Conservation (phyloP, 2,888 invertebrate species). For the Apodemia zela region DNA sequence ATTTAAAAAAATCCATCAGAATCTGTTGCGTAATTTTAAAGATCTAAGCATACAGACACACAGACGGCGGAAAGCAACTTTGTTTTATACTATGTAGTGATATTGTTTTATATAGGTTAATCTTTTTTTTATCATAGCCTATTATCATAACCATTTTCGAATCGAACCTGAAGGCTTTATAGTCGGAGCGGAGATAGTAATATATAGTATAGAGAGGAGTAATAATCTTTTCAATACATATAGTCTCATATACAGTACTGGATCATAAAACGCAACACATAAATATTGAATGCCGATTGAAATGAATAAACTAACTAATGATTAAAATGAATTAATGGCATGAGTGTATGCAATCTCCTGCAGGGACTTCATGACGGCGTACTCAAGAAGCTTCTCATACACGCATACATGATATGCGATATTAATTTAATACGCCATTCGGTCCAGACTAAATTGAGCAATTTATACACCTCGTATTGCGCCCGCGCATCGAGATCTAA, state of each 20-base stretch:
- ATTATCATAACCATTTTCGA: too few species aligned
- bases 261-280: slow-evolving; percentile 12
- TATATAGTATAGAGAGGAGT: too few species aligned
- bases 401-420: slow-evolving; percentile 48
- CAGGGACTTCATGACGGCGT: slow-evolving; percentile 47
- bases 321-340: slow-evolving; percentile 32
- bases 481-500: slow-evolving; percentile 36
- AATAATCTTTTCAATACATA: not conserved
- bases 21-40: too few species aligned
- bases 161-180: too few species aligned
- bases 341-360: slow-evolving; percentile 42
- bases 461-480: slow-evolving; percentile 58
- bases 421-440: slow-evolving; percentile 71
- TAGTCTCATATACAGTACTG: not conserved
- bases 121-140: too few species aligned
- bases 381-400: slow-evolving; percentile 53
- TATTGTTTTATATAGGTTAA: too few species aligned
- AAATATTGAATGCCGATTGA: slow-evolving; percentile 22
- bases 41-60: too few species aligned
- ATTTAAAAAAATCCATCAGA: too few species aligned
- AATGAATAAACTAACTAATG: slow-evolving; percentile 22
- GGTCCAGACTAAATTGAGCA: slow-evolving; percentile 68
- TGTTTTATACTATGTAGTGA: too few species aligned
- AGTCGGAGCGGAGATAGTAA: too few species aligned
- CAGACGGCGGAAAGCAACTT: too few species aligned